These are phyloP conservation scores for Maniola jurtina DNA, from an alignment of 1,140 invertebrate species.

Conservation along the genomic window DNA sequence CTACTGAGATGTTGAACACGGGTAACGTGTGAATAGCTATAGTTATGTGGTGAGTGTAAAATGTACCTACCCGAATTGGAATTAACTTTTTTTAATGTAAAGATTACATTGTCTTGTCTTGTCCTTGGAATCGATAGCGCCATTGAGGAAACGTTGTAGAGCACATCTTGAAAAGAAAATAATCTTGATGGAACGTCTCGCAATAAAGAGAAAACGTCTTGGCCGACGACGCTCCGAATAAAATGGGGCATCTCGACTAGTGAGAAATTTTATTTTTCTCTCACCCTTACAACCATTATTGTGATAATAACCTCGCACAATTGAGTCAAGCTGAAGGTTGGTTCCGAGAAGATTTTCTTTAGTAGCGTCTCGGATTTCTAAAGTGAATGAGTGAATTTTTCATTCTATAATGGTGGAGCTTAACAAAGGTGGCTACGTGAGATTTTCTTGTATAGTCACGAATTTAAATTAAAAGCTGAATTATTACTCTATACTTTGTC, in stretches of 20 bases:
- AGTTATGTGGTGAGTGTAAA: no score
- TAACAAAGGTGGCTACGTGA: conserved; percentile 4
- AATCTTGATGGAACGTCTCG: conserved; percentile 64
- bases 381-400: neutral
- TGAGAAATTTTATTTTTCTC: conserved; percentile 56
- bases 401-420: neutral
- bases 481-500: neutral
- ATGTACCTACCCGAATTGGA: neutral
- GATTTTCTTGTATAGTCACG: neutral
- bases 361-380: conserved; percentile 5
- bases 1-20: no score
- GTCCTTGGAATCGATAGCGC: conserved; percentile 46
- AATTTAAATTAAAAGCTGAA: conserved; percentile 2
- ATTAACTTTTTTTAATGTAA: neutral
- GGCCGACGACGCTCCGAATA: conserved; percentile 43
- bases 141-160: conserved; percentile 38
- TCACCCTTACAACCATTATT: conserved; percentile 22
- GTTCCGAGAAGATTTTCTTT: conserved; percentile 5
- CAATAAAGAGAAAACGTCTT: conserved; percentile 51
- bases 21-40: no score
- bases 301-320: conserved; percentile 14
- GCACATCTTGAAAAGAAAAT: conserved; percentile 56
- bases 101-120: conserved; percentile 8
- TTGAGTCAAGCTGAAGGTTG: conserved; percentile 11
- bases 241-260: conserved; percentile 42